Evolutionary conservation across 2,888 invertebrate genomes (phyloP), one percentile per base, ranked within the genome.

Genomic region (Meloe dianella): DNA sequence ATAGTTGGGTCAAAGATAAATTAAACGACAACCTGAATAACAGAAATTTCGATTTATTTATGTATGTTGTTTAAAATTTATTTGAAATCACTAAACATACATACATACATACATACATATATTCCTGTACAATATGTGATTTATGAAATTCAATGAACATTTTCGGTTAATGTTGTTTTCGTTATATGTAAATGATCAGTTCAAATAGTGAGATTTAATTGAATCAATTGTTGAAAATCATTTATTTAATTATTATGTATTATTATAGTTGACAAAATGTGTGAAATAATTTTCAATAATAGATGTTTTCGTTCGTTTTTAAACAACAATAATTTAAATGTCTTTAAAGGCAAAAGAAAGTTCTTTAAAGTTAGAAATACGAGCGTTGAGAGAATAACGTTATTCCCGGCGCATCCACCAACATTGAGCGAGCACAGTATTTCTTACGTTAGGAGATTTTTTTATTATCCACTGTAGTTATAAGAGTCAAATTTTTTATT

Each of bases 341-440:
- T 27, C 27, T 27, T 27, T 27, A 32, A 9, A 32, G 2, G 8
- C n/a, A 32, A 9, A 7, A 5, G 10, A 1, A 32, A 32, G 10
- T 7, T 32, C 32, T 32, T 7, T 32, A 7, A 7, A 32, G 32
- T 9, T 32, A 10, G 32, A 32, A 32, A 32, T 32, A 32, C 8
- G 10, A 32, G 10, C 27, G 27, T 32, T 32, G 32, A 32, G 32
- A 10, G 30, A 30, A 30, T 30, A 35, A 35, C 35, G 12, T 14
- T 41, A 41, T n/a, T 20, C 47, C 47, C 47, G 47, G 47, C 47
- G 47, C 47, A 20, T 47, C 47, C 47, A 9, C 22, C 47, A 47
- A 47, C 20, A 47, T 1, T 35, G 35, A 14, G 2, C 35, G 7
- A 32, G 8, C 1, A 32, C 8, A 8, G 7, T 32, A 32, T 32